Evolutionary conservation across 1,140 invertebrate genomes (phyloP).

Genomic region (Pemphigus obesinymphae): DNA sequence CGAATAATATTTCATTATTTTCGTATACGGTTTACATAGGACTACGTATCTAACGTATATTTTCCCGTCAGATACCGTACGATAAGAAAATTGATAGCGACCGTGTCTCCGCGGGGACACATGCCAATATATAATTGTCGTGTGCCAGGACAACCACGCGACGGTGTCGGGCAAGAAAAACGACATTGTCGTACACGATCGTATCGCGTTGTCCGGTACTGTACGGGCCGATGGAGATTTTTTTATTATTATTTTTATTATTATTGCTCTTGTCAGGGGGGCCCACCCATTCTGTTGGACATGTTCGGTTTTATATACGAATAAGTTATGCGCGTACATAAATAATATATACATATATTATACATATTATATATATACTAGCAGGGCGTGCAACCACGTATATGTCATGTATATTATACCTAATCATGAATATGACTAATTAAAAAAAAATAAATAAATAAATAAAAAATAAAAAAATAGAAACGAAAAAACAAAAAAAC

Average conservation of each 20-base stretch:
- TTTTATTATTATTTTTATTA: neutral
- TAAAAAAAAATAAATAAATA: no score
- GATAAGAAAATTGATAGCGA: neutral
- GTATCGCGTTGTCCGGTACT: neutral
- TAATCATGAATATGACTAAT: slow-evolving; percentile 21
- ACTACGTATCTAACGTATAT: no score
- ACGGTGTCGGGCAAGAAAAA: slow-evolving; percentile 20
- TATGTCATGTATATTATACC: neutral
- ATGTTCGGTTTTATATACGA: neutral
- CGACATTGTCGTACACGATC: slow-evolving; percentile 30
- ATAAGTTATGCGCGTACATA: neutral
- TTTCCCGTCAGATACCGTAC: no score
- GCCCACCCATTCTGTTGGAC: slow-evolving; percentile 32
- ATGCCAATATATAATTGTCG: slow-evolving; percentile 26
- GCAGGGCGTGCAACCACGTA: neutral
- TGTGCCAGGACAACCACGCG: neutral
- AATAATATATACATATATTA: no score
- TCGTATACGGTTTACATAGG: no score
- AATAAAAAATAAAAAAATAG: neutral
- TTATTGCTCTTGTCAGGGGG: neutral
- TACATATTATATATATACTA: no score
- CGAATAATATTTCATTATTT: no score
- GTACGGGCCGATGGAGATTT: slow-evolving; percentile 2
- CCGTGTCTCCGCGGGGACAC: slow-evolving; percentile 20
- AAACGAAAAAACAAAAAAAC: neutral